Evolutionary conservation across 2,888 invertebrate species (phyloP).

Genomic region (Drosophila rubida): DNA sequence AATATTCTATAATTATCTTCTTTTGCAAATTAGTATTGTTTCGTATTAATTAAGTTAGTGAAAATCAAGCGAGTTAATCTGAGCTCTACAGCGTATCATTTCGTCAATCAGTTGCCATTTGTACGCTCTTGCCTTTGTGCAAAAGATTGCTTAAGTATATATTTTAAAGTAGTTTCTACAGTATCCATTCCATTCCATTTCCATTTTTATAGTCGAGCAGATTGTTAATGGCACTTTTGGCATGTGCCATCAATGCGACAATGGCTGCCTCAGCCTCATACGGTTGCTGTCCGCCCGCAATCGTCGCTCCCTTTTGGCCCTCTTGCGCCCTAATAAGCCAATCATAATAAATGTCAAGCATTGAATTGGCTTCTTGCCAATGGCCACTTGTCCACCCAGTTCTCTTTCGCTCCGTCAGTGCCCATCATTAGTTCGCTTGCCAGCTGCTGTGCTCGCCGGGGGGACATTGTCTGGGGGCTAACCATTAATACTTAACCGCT

Average conservation of each 20-base stretch:
- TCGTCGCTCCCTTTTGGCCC: not conserved
- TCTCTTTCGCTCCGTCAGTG: conserved; percentile 38
- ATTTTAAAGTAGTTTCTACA: conserved; percentile 10
- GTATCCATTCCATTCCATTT: conserved; percentile 4
- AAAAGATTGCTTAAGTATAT: conserved; percentile 10
- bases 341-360: conserved; percentile 80
- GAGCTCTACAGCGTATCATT: not conserved
- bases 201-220: conserved; percentile 17
- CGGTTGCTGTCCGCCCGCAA: not conserved
- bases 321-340: conserved; percentile 71
- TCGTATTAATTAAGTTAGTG: too few species aligned
- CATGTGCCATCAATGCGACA: conserved; percentile 38
- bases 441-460: conserved; percentile 12
- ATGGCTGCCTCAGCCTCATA: conserved; percentile 1
- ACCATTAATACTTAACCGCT: conserved; percentile 67
- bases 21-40: too few species aligned
- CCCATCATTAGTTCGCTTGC: conserved; percentile 52
- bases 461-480: conserved; percentile 51
- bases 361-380: conserved; percentile 69
- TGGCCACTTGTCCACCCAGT: conserved; percentile 53
- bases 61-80: too few species aligned
- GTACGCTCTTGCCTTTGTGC: not conserved
- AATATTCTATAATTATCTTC: too few species aligned
- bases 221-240: conserved; percentile 51
- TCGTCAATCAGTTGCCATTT: not conserved